These are phyloP conservation scores for Drosophila pruinosa DNA, from an alignment of 1,140 invertebrate species.

Conservation along the genomic window DNA sequence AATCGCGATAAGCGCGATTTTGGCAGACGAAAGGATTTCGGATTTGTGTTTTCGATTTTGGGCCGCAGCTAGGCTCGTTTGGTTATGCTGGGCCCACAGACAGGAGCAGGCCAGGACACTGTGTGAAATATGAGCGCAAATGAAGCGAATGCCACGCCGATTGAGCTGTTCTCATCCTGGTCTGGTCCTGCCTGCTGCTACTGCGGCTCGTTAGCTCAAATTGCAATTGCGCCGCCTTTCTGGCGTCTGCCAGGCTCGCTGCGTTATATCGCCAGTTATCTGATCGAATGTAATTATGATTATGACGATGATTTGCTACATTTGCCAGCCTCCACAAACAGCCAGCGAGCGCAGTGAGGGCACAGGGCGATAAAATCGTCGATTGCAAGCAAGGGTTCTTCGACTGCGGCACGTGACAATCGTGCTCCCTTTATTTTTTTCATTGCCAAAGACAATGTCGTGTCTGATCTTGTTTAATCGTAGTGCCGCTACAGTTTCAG, in stretches of 20 bases:
- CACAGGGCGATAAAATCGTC: constrained; percentile 42
- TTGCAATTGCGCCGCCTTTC: constrained; percentile 63
- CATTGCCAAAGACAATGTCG: constrained; percentile 53
- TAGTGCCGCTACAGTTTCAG: constrained; percentile 45
- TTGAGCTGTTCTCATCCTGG: constrained; percentile 39
- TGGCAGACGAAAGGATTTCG: constrained; percentile 65
- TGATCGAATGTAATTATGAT: constrained; percentile 82
- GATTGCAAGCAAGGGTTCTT: constrained; percentile 52
- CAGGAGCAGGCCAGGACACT: constrained; percentile 3
- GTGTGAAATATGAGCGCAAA: constrained; percentile 75
- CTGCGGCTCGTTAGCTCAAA: constrained; percentile 64
- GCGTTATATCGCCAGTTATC: constrained; percentile 57
- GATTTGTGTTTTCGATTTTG: constrained; percentile 45
- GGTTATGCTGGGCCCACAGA: constrained; percentile 58
- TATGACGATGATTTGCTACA: constrained; percentile 80
- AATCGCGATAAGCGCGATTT: constrained; percentile 74
- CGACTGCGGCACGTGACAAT: constrained; percentile 68
- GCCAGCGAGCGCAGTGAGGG: constrained; percentile 20
- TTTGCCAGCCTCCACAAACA: constrained; percentile 41
- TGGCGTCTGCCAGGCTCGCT: constrained; percentile 12
- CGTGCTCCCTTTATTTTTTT: constrained; percentile 46
- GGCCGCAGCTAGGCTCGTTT: constrained; percentile 34
- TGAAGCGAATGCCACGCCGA: constrained; percentile 58
- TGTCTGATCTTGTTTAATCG: constrained; percentile 41
- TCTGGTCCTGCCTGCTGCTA: constrained; percentile 8